Base-by-base conservation (phyloP, 1,140 invertebrate genomes). In the Vanessa tameamea region DNA sequence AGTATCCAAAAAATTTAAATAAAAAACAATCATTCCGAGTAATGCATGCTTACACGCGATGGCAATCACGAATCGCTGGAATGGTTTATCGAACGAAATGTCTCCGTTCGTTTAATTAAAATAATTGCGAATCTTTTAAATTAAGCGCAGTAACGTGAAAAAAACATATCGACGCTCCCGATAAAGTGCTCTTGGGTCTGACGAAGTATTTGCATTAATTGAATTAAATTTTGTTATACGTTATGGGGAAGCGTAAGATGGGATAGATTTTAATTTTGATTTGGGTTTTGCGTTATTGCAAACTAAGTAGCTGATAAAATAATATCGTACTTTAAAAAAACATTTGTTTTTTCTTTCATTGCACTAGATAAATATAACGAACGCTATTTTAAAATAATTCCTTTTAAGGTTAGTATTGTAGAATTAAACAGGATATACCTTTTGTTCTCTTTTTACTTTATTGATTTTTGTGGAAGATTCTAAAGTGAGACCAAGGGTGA, bases 91-190 rank as follows among this genome's bases (percentile, higher is more conserved):
- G 23, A 51, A 51, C 48, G 48, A 59, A 59, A 59, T 59, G 55
- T 59, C 55, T 59, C 55, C 55, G 55, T 59, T 26, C 55, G 55
- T 26, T 59, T 59, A 59, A 59, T 59, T 59, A 64, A 64, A 64
- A 64, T 64, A 64, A 59, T 64, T 64, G 61, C 61, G 43, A 64
- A 47, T 64, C 61, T 43, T 64, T 64, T 64, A 64, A 64, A 64
- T 64, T 47, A 43, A 64, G 61, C 61, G 16, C 61, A 64, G 61
- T n/a, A 47, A 26, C 43, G 43, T 15, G 61, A 64, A 64, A 64
- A 47, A 64, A 64, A 12, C 43, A 59, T 59, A 59, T 59, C 23
- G 55, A 59, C 55, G 55, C 23, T 59, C 55, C 55, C 13, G 55
- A 51, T 26, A 26, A 59, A 59, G 55, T 59, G 55, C 55, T 59